phyloP scores from a whole-genome alignment of 2,797 vertebrate genomes.

The Rhinogobio ventralis region DNA sequence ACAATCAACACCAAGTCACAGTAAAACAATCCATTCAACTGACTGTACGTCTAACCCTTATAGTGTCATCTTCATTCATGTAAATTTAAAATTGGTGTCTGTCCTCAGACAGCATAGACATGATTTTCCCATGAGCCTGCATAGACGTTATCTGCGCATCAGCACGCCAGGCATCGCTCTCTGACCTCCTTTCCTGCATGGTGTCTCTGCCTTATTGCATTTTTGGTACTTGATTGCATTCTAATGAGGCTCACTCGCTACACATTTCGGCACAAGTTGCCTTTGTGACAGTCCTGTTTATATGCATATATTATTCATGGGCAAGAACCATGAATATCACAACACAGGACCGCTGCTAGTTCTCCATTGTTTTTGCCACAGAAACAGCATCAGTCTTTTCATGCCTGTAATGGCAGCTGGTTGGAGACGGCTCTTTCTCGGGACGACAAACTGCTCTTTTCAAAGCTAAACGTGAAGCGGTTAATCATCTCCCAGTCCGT shows the following conservation, averaged over 20 bases:
- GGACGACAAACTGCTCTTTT: conserved; percentile 37
- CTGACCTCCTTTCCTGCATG: neutral
- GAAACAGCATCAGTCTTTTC: conserved; percentile 39
- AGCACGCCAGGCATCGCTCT: conserved; percentile 18
- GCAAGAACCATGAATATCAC: conserved; percentile 24
- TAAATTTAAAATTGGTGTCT: neutral
- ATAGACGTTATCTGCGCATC: conserved; percentile 17
- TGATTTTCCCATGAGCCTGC: conserved; percentile 7
- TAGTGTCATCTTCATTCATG: neutral
- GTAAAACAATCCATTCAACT: neutral
- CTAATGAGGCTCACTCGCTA: conserved; percentile 18
- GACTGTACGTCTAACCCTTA: no score
- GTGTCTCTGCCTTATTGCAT: conserved; percentile 53
- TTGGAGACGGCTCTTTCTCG: conserved; percentile 2
- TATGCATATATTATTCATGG: conserved; percentile 47
- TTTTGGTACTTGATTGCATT: conserved; percentile 37
- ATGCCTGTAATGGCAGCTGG: conserved; percentile 55
- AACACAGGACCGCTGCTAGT: conserved; percentile 39
- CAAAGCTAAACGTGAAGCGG: conserved; percentile 36
- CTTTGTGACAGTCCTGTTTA: conserved; percentile 37
- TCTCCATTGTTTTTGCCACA: conserved; percentile 39
- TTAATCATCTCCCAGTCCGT: conserved; percentile 43
- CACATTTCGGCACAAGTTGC: conserved; percentile 17
- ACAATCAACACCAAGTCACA: neutral
- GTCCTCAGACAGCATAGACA: neutral